Base-by-base conservation (phyloP, 2,888 invertebrate species). In the Harpalus rubripes region DNA sequence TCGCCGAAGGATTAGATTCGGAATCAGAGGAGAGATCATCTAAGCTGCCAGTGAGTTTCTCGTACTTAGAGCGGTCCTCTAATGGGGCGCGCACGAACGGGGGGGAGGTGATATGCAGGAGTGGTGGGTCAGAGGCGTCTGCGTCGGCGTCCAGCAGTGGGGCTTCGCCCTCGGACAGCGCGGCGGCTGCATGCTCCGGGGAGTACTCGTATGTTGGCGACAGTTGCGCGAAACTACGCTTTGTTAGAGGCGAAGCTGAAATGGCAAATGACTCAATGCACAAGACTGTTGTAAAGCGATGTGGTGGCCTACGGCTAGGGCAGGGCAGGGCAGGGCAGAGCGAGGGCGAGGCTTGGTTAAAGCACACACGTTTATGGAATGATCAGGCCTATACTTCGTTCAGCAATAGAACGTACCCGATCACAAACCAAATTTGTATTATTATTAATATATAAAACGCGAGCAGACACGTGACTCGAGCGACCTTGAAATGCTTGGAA, bases 1-100 rank as follows among this genome's bases (percentile, higher is more conserved):
- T 32, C 6, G 6, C 6, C 3, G 32, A 32, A 52, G 90, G 89
- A 72, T 87, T 86, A 0, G 90, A 93, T 87, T 93, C 93, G 85
- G 91, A 93, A 83, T 86, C 90, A 85, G 91, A 93, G 61, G 93
- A 94, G 68, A 93, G 90, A 86, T 94, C 94, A 86, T 92, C 92
- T 0, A 89, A 89, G 87, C 93, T 94, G 88, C 93, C 94, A 1
- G 94, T 93, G 72, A 96, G 91, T 89, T 96, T 96, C 88, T 96
- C 95, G 89, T 96, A 96, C 88, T 95, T 96, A 18, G 95, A 95
- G 41, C 96, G 93, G 89, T 95, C 95, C 88, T 95, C 95, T 4
- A 94, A 87, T 0, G 95, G 95, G 0, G 94, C 92, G 87, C 93
- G 93, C 0, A 94, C 93, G 88, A 94, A 94, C 0, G 92, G 92